phyloP scores from a whole-genome alignment of 1,140 invertebrate species.

The Drosophila rufa region DNA sequence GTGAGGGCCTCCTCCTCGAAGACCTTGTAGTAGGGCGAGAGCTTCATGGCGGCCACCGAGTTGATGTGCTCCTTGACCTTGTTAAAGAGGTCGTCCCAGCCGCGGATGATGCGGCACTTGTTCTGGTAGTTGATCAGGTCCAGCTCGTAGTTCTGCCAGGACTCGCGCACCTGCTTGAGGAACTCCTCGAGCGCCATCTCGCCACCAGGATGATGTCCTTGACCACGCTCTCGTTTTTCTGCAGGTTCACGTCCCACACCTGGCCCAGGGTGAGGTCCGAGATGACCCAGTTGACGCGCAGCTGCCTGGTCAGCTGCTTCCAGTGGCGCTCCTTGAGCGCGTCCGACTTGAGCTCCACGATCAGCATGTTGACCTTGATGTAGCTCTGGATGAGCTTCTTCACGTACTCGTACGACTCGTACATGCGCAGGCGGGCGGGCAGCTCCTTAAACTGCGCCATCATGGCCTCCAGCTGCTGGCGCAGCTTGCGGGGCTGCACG shows the following conservation, averaged over 20 bases:
- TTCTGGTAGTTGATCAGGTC: conserved; percentile 99
- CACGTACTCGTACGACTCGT: conserved; percentile 99
- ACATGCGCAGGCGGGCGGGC: conserved; percentile 97
- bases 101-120: conserved; percentile 98
- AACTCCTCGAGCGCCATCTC: conserved; percentile 99
- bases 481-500: conserved; percentile 98
- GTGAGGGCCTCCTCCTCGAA: conserved; percentile 99
- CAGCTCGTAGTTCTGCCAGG: conserved; percentile 99
- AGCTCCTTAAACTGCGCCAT: conserved; percentile 97
- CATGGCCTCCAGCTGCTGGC: conserved; percentile 96
- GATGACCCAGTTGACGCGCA: conserved; percentile 97
- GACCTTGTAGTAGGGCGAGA: conserved; percentile 99
- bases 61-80: conserved; percentile 99
- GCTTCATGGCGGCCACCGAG: conserved; percentile 99
- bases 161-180: conserved; percentile 98
- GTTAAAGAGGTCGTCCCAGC: conserved; percentile 99
- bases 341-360: conserved; percentile 99
- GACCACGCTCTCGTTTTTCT: conserved; percentile 96
- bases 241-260: conserved; percentile 99
- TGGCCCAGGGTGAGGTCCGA: conserved; percentile 98
- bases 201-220: conserved; percentile 98
- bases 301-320: conserved; percentile 97
- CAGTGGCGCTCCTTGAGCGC: conserved; percentile 99
- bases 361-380: conserved; percentile 98
- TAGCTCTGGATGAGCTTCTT: conserved; percentile 97